Evolutionary conservation across 2,888 invertebrate species (phyloP).

Genomic region (Stenoptilia bipunctidactyla): DNA sequence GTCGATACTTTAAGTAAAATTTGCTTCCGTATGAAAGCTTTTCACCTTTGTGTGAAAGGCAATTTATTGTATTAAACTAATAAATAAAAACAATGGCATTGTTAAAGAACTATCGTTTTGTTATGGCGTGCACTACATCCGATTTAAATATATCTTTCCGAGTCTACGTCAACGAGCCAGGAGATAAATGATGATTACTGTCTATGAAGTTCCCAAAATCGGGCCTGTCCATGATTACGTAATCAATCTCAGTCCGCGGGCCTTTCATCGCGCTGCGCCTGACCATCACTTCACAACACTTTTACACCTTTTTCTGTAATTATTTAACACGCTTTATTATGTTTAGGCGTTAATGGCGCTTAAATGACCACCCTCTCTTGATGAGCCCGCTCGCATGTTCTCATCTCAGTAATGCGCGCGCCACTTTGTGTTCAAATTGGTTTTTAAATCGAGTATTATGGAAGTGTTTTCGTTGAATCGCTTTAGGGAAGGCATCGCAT

Average conservation of each 20-base stretch:
- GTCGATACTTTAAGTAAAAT: constrained; percentile 2
- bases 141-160: constrained; percentile 21
- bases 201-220: constrained; percentile 61
- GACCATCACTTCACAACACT: constrained; percentile 35
- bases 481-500: constrained; percentile 16
- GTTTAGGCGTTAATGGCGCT: constrained; percentile 57
- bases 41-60: background rate
- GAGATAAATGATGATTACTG: constrained; percentile 61
- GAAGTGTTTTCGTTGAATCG: constrained; percentile 20
- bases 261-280: constrained; percentile 55
- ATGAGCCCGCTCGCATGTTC: constrained; percentile 33
- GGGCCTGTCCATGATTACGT: constrained; percentile 59
- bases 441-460: constrained; percentile 31
- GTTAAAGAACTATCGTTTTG: background rate
- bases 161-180: constrained; percentile 52
- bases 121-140: constrained; percentile 23
- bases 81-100: no score
- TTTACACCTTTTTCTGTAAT: constrained; percentile 62
- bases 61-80: no score
- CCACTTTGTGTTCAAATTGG: constrained; percentile 31
- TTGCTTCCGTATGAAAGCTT: background rate
- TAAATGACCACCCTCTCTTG: constrained; percentile 51
- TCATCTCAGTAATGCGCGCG: constrained; percentile 31
- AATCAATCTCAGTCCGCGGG: constrained; percentile 63
- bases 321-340: constrained; percentile 56